phyloP scores from a whole-genome alignment of 2,113 vertebrate genomes.

The Strix aluco region DNA sequence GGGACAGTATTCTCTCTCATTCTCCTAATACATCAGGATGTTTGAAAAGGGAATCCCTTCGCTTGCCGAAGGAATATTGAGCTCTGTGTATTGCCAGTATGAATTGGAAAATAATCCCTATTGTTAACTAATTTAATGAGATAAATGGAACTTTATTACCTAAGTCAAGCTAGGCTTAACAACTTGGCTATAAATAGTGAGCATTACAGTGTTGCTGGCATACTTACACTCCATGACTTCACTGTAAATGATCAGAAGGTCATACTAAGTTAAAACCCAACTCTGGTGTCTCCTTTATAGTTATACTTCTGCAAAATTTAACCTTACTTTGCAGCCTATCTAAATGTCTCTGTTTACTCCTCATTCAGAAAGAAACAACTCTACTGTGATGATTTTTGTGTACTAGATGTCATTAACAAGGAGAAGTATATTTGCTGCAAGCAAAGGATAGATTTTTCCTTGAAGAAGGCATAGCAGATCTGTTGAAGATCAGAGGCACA shows the following conservation, averaged over 20 bases:
- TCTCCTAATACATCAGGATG: background rate
- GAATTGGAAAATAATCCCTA: constrained; percentile 15
- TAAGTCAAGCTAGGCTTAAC: constrained; percentile 22
- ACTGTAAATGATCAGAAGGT: constrained; percentile 24
- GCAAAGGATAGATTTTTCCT: background rate
- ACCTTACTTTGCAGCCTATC: background rate
- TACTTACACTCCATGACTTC: constrained; percentile 48
- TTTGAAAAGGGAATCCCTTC: background rate
- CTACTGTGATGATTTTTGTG: background rate
- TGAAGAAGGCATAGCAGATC: background rate
- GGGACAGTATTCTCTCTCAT: background rate
- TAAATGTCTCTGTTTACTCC: background rate
- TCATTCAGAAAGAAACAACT: background rate
- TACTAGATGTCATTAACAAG: background rate
- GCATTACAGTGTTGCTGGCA: constrained; percentile 45
- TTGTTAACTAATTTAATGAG: constrained; percentile 45
- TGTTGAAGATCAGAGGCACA: background rate
- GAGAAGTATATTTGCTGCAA: background rate
- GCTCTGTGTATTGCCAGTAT: background rate
- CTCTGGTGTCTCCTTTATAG: background rate
- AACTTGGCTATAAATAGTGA: constrained; percentile 55
- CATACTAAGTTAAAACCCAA: constrained; percentile 22
- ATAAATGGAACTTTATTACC: constrained; percentile 54
- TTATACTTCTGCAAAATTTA: background rate
- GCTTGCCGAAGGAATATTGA: background rate